Conservation (phyloP, 2,113 vertebrate species). For the Macrotus californicus region DNA sequence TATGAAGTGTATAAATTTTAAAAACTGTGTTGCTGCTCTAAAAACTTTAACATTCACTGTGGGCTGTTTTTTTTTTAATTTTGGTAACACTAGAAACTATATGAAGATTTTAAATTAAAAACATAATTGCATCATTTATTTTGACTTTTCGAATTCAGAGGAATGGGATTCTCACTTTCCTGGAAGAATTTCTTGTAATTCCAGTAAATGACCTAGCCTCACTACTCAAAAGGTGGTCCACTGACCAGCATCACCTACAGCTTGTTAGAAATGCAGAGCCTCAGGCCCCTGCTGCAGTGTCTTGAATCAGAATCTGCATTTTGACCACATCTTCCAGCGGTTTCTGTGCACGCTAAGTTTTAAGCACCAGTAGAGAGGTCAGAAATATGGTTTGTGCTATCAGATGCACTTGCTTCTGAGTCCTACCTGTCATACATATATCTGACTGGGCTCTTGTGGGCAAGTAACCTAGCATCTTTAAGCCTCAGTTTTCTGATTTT, state of each 20-base stretch:
- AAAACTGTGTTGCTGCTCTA: not conserved
- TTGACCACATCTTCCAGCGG: no score
- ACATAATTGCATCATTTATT: not conserved
- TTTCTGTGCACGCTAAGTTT: not conserved
- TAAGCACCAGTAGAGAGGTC: not conserved
- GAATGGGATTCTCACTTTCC: not conserved
- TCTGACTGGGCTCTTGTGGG: not conserved
- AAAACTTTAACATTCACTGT: not conserved
- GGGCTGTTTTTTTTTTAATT: not conserved
- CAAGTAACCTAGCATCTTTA: not conserved
- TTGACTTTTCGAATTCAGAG: not conserved
- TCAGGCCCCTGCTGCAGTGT: accelerated
- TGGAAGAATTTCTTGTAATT: not conserved
- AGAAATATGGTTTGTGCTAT: not conserved
- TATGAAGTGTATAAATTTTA: not conserved
- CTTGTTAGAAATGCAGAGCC: not conserved
- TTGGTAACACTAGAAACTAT: not conserved
- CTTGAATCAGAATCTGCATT: not conserved
- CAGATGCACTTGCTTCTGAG: not conserved
- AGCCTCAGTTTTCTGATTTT: not conserved
- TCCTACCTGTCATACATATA: not conserved
- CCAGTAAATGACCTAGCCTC: not conserved
- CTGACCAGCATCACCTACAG: not conserved
- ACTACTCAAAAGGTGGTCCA: not conserved
- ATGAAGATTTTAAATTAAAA: not conserved